Conservation (phyloP, 2,888 invertebrate genomes). For the Amphipyra tragopoginis region DNA sequence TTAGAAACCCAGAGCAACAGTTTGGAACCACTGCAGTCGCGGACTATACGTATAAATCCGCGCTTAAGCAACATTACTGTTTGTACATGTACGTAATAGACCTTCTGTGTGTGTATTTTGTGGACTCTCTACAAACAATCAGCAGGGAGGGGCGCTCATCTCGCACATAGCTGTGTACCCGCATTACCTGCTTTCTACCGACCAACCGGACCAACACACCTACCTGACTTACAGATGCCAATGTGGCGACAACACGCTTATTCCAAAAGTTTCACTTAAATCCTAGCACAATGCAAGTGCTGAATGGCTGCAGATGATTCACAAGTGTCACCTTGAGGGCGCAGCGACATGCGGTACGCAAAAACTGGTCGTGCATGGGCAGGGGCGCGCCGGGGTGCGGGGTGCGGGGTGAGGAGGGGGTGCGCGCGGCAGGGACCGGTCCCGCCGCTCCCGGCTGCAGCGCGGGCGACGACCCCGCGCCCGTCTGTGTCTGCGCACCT, state of each 20-base stretch:
- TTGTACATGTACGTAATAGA: too few relatives aligned
- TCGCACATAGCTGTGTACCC: background rate
- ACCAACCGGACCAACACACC: background rate
- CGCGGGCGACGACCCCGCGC: constrained; percentile 29
- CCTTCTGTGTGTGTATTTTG: background rate
- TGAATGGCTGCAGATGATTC: background rate
- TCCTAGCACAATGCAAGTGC: background rate
- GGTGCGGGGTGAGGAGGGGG: background rate
- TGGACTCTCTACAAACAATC: background rate
- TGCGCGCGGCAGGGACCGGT: background rate
- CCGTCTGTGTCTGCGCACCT: background rate
- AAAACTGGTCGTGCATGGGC: constrained; percentile 21
- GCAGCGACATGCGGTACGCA: constrained; percentile 3
- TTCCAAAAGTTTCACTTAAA: background rate
- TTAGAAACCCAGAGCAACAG: too few relatives aligned
- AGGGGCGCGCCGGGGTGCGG: background rate
- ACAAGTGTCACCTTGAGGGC: constrained; percentile 8
- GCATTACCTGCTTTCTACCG: background rate
- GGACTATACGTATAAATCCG: too few relatives aligned
- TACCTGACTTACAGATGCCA: background rate
- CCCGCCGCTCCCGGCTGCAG: background rate
- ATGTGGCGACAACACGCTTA: background rate
- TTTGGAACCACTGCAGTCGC: too few relatives aligned
- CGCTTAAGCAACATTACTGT: too few relatives aligned
- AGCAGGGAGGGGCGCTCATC: constrained; percentile 2